Percentiles rank a stretch among this genome's conserved stretches.
Evolutionary conservation across 2,113 vertebrate species (phyloP).

Genomic region (Lota lota): DNA sequence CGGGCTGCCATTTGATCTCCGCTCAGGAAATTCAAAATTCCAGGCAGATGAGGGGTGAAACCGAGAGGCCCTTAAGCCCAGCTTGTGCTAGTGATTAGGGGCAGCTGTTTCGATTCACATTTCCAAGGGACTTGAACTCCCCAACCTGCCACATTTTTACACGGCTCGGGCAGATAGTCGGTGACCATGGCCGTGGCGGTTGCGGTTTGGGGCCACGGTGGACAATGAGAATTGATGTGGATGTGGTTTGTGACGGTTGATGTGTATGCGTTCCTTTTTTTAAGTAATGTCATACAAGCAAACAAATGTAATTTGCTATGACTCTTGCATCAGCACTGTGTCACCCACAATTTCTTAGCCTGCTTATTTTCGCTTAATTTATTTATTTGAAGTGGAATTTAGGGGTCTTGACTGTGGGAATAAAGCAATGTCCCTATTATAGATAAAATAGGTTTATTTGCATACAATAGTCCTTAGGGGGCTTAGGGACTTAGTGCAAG

Average conservation of each 20-base stretch:
- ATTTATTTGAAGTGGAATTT: too few relatives aligned
- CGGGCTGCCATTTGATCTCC: constrained; percentile 78
- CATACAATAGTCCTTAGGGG: too few relatives aligned
- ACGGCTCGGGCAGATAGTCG: constrained; percentile 29
- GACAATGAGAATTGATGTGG: background rate
- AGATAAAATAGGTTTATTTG: too few relatives aligned
- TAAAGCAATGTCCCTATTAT: too few relatives aligned
- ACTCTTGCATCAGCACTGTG: too few relatives aligned
- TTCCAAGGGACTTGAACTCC: constrained; percentile 79
- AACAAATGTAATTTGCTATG: too few relatives aligned
- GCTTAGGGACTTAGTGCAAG: too few relatives aligned
- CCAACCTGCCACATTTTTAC: constrained; percentile 78
- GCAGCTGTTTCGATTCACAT: constrained; percentile 85
- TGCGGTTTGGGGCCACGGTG: constrained; percentile 24
- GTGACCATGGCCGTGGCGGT: constrained; percentile 51
- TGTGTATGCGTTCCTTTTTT: too few relatives aligned
- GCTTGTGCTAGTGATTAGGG: constrained; percentile 80
- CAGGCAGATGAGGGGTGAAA: constrained; percentile 85
- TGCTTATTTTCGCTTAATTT: too few relatives aligned
- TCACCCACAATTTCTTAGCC: too few relatives aligned
- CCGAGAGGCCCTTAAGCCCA: constrained; percentile 77
- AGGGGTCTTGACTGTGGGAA: too few relatives aligned
- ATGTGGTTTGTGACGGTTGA: background rate
- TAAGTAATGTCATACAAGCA: too few relatives aligned
- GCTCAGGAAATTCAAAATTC: constrained; percentile 82